Evolutionary conservation across 2,797 vertebrate species (phyloP).

Genomic region (Alosa sapidissima): DNA sequence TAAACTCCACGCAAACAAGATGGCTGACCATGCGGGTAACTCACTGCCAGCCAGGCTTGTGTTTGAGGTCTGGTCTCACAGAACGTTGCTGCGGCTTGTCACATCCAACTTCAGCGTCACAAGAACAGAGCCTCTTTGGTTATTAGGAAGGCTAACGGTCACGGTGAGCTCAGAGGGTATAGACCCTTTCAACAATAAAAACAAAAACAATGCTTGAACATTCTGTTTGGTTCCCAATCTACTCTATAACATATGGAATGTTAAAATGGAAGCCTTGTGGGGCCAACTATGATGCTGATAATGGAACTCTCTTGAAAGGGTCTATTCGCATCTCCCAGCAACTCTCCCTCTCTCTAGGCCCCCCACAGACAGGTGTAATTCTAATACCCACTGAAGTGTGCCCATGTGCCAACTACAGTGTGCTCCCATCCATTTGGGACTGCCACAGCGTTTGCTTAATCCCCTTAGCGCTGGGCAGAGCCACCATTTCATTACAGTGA

Average conservation of each 20-base stretch:
- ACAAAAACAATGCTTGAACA: no score
- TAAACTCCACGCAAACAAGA: neutral
- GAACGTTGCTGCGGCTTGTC: neutral
- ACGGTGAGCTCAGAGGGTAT: neutral
- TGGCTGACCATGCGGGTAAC: neutral
- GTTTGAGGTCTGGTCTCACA: neutral
- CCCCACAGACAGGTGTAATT: conserved; percentile 12
- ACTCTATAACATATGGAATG: no score
- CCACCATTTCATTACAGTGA: conserved; percentile 10
- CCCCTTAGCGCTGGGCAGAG: neutral
- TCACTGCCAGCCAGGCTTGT: neutral
- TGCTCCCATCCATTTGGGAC: neutral
- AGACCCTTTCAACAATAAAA: no score
- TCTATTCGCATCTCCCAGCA: neutral
- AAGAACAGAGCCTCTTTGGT: neutral
- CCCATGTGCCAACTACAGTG: neutral
- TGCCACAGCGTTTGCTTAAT: neutral
- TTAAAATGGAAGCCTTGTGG: no score
- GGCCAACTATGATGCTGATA: no score
- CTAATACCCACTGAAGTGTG: conserved; percentile 7
- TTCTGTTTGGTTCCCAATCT: no score
- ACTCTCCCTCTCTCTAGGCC: neutral
- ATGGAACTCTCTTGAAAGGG: no score
- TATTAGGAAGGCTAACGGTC: neutral
- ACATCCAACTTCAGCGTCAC: neutral